Base-by-base conservation (phyloP, 2,888 invertebrate genomes). In the Mylabris sibirica region DNA sequence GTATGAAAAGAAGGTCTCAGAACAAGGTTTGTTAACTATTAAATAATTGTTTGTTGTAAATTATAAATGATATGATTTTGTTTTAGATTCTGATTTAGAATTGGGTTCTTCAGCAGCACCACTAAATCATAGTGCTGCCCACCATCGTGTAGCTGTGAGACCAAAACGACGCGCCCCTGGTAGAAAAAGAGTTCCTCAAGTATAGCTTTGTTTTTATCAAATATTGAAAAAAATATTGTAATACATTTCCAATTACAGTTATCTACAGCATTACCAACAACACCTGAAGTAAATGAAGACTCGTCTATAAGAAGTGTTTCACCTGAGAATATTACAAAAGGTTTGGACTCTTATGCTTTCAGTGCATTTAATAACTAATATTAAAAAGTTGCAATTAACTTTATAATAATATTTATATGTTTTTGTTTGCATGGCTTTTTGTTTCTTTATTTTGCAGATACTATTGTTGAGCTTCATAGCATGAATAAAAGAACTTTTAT, bases 221-320 rank as follows among this genome's bases (percentile, higher is more conserved):
- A 34, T 8, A 5, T 61, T 64, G 62, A 17, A 20, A 14, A 44
- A 35, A 66, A 65, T n/a, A 67, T 60, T 24, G 14, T 64, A 65
- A 71, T 66, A 17, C 22, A 24, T 26, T 64, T 65, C 24, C 4
- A 30, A 65, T 74, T 87, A 14, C 85, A 89, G 89, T 85, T 89
- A 75, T 86, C 87, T 80, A 86, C 88, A 79, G 88, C 88, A 80
- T 86, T 91, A 80, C 90, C 92, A 71, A 90, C 91, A 69, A 93
- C 92, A 78, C 92, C 91, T 74, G 93, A 93, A 87, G 90, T 92
- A 69, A 92, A 92, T 85, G 93, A 93, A 87, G 93, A 93, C 82
- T 85, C 88, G 78, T 87, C 88, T 76, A 70, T 80, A 11, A 88
- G 91, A 86, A 88, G 90, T 84, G 83, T 87, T 76, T 90, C 90